Evolutionary conservation across 2,113 vertebrate species (phyloP).

Genomic region (Conger conger): DNA sequence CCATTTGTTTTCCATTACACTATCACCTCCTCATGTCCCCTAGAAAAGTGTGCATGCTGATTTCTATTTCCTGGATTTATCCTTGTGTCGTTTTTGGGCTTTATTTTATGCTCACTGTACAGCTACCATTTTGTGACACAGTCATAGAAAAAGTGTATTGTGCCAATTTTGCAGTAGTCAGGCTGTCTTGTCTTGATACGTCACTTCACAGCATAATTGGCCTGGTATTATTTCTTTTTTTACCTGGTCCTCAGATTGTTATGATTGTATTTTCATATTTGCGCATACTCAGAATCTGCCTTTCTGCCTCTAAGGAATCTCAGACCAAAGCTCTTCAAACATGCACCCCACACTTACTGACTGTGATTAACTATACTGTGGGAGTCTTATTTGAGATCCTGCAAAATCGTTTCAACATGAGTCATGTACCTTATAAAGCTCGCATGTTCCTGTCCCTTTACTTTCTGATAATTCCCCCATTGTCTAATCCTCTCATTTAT

Average conservation of each 20-base stretch:
- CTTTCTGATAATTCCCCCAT: too few relatives aligned
- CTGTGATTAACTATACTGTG: too few relatives aligned
- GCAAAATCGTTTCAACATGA: too few relatives aligned
- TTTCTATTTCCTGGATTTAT: constrained; percentile 39
- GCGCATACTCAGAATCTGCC: constrained; percentile 20
- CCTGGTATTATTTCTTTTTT: background rate
- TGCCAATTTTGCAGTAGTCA: constrained; percentile 49
- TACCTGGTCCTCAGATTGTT: background rate
- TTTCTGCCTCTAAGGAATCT: too few relatives aligned
- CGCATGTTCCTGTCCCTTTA: too few relatives aligned
- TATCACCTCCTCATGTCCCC: constrained; percentile 46
- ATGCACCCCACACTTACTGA: too few relatives aligned
- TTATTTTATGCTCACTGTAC: constrained; percentile 24
- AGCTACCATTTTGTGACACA: constrained; percentile 47
- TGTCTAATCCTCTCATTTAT: too few relatives aligned
- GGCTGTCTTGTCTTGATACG: constrained; percentile 53
- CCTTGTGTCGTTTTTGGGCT: constrained; percentile 7
- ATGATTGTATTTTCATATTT: constrained; percentile 24
- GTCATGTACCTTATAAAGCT: too few relatives aligned
- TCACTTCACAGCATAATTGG: constrained; percentile 49
- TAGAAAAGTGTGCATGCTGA: constrained; percentile 1
- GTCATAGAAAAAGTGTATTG: constrained; percentile 53
- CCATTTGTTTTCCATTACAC: constrained; percentile 50
- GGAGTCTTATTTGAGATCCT: too few relatives aligned
- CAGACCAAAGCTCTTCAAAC: too few relatives aligned